phyloP scores from a whole-genome alignment of 2,797 vertebrate genomes.

The Cynodonichthys magdalenae region DNA sequence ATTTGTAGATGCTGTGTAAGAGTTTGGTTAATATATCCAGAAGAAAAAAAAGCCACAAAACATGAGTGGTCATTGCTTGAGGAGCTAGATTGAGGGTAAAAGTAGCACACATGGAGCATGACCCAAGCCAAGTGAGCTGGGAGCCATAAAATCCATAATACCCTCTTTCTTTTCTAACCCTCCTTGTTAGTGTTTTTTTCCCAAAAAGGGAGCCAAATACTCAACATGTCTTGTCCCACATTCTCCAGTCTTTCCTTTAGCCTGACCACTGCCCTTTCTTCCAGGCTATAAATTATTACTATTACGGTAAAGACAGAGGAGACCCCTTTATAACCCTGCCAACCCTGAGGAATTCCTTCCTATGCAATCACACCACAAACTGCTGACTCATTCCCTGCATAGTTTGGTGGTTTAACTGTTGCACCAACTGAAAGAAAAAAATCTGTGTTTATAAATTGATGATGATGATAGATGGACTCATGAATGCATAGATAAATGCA shows the following conservation, averaged over 20 bases:
- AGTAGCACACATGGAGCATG: conserved; percentile 47
- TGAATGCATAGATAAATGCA: conserved; percentile 49
- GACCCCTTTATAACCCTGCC: conserved; percentile 71
- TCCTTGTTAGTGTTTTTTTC: conserved; percentile 61
- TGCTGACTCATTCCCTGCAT: conserved; percentile 67
- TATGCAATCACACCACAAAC: conserved; percentile 75
- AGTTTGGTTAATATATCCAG: conserved; percentile 34
- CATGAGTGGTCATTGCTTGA: conserved; percentile 20
- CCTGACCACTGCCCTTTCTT: conserved; percentile 68
- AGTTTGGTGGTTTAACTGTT: conserved; percentile 56
- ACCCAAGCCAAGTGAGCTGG: conserved; percentile 60
- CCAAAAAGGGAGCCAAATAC: conserved; percentile 69
- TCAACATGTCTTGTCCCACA: conserved; percentile 54
- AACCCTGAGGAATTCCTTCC: conserved; percentile 75
- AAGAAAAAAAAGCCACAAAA: conserved; percentile 31
- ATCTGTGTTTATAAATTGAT: conserved; percentile 20
- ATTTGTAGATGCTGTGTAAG: background rate
- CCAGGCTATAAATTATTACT: conserved; percentile 74
- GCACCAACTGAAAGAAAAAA: conserved; percentile 43
- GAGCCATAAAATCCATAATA: conserved; percentile 70
- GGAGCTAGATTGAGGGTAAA: conserved; percentile 55
- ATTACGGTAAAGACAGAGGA: conserved; percentile 74
- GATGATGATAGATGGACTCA: conserved; percentile 32
- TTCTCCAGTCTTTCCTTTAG: conserved; percentile 61
- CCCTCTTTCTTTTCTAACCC: conserved; percentile 66